Conservation (phyloP, 2,113 vertebrate species). For the Varanus salvator region DNA sequence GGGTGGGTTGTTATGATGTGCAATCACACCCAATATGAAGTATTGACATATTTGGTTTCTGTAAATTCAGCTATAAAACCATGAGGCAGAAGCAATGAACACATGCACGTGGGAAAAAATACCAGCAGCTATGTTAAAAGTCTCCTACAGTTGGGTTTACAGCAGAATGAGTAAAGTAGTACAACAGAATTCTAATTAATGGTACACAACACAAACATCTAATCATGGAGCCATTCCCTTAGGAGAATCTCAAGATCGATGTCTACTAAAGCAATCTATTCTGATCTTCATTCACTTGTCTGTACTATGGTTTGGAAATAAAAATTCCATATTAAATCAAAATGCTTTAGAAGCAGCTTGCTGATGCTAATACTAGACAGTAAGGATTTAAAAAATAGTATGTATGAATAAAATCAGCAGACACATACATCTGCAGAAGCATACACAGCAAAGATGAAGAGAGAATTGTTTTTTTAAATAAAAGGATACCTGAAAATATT, state of each 20-base stretch:
- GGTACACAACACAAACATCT: neutral
- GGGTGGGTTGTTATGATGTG: too few relatives aligned
- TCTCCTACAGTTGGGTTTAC: neutral
- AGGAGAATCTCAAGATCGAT: neutral
- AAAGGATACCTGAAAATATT: neutral
- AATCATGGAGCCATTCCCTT: neutral
- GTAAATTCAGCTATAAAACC: neutral
- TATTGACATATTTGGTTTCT: neutral
- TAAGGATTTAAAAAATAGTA: neutral
- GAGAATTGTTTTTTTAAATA: neutral
- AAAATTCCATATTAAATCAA: slow-evolving; percentile 4
- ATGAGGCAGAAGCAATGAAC: neutral
- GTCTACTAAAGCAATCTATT: neutral
- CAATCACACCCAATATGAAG: neutral
- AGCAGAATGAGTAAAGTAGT: neutral
- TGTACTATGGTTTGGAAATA: neutral
- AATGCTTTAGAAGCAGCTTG: neutral
- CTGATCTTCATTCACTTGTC: neutral
- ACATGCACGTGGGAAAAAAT: neutral
- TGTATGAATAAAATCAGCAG: neutral
- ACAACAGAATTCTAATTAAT: neutral
- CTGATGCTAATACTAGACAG: neutral
- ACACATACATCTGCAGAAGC: neutral
- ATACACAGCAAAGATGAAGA: neutral
- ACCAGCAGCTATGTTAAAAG: neutral